phyloP scores from a whole-genome alignment of 2,888 invertebrate species.

The Synergus gifuensis region DNA sequence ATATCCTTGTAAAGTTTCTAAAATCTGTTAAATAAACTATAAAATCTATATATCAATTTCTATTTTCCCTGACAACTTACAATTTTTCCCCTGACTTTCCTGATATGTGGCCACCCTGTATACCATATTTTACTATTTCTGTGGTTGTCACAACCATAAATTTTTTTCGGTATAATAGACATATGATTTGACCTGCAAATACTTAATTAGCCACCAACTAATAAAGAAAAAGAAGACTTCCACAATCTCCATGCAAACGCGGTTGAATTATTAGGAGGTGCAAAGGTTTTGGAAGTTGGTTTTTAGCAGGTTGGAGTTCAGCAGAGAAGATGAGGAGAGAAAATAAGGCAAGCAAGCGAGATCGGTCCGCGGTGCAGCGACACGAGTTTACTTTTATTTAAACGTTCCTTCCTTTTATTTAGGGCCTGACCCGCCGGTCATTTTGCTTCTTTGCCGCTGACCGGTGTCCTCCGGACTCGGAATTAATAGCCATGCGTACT shows the following conservation, averaged over 20 bases:
- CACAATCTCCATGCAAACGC: neutral
- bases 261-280: neutral
- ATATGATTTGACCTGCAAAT: neutral
- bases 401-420: conserved; percentile 76
- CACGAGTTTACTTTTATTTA: conserved; percentile 78
- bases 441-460: conserved; percentile 69
- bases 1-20: no score
- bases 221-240: neutral
- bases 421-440: conserved; percentile 74
- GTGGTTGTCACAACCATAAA: neutral
- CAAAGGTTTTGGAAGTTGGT: neutral
- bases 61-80: no score
- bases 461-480: conserved; percentile 70
- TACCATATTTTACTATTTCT: no score
- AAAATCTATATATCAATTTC: no score
- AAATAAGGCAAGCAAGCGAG: conserved; percentile 10
- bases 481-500: conserved; percentile 75
- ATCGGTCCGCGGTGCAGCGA: conserved; percentile 59
- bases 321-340: conserved; percentile 28
- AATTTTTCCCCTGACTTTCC: no score
- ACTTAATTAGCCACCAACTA: neutral
- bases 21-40: no score
- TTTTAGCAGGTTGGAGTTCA: conserved; percentile 12
- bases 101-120: no score
- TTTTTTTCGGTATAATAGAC: neutral